phyloP scores from a whole-genome alignment of 2,113 vertebrate species.

The Tenrec ecaudatus region DNA sequence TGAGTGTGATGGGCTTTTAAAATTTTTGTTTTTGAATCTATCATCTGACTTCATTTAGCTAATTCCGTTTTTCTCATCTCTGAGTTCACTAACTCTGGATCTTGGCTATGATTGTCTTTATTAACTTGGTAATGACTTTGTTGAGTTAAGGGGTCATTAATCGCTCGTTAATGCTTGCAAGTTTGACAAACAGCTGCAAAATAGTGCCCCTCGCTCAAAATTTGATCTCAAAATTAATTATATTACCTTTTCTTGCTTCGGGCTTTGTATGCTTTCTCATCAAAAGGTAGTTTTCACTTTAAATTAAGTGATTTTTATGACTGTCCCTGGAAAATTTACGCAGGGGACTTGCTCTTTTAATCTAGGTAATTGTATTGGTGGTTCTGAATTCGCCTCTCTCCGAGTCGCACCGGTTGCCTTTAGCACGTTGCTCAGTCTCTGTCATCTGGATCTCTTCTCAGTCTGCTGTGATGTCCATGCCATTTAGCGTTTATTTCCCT shows the following conservation, averaged over 20 bases:
- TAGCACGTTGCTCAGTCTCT: constrained; percentile 11
- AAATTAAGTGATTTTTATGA: constrained; percentile 68
- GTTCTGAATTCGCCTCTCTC: constrained; percentile 63
- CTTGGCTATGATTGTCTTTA: constrained; percentile 66
- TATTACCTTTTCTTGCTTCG: constrained; percentile 57
- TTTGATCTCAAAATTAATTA: constrained; percentile 77
- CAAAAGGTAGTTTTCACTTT: constrained; percentile 67
- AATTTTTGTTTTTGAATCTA: constrained; percentile 63
- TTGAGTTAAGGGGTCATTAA: constrained; percentile 75
- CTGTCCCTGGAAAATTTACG: constrained; percentile 51
- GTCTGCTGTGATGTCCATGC: background rate
- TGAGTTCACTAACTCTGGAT: constrained; percentile 54
- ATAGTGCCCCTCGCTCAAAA: constrained; percentile 68
- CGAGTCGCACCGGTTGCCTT: background rate
- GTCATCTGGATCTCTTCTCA: constrained; percentile 34
- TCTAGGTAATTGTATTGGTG: constrained; percentile 49
- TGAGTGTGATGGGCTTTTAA: background rate
- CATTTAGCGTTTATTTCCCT: constrained; percentile 51
- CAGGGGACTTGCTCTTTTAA: constrained; percentile 57
- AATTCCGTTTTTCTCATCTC: constrained; percentile 59
- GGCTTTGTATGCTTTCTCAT: constrained; percentile 59
- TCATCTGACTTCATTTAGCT: constrained; percentile 69
- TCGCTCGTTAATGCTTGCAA: constrained; percentile 69
- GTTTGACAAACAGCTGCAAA: constrained; percentile 70
- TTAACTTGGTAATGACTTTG: constrained; percentile 75